Percentiles rank a stretch among this genome's conserved stretches.
These are phyloP conservation scores for Etheostoma perlongum DNA, from an alignment of 2,797 vertebrate species.

Conservation along the genomic window DNA sequence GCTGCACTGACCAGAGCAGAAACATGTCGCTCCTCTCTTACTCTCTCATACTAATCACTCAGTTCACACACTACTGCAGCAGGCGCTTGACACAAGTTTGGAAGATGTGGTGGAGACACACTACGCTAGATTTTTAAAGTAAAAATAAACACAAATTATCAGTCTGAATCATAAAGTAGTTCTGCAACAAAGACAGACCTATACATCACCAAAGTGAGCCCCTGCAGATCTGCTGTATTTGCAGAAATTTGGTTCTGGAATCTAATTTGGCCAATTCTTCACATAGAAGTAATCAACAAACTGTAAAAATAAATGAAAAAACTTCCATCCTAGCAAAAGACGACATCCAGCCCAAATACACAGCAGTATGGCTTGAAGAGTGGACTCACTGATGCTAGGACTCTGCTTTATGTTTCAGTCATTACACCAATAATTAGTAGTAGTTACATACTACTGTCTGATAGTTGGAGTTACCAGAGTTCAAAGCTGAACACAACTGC, in stretches of 20 bases:
- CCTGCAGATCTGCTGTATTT: constrained; percentile 4
- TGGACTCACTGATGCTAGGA: too few species aligned
- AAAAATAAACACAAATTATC: constrained; percentile 41
- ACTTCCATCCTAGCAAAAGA: not conserved
- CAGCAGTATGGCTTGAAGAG: not conserved
- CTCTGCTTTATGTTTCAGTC: not conserved
- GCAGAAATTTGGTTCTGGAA: constrained; percentile 5
- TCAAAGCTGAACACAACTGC: not conserved
- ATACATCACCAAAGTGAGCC: not conserved
- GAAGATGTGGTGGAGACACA: constrained; percentile 11
- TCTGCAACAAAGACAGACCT: constrained; percentile 10
- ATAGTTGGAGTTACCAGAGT: not conserved
- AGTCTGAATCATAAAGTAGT: constrained; percentile 15
- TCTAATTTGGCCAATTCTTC: constrained; percentile 5
- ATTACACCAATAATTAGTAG: not conserved
- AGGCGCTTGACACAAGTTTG: constrained; percentile 46
- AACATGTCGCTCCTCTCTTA: constrained; percentile 57
- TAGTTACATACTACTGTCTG: not conserved
- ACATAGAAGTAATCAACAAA: too few species aligned
- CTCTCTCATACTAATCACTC: constrained; percentile 48
- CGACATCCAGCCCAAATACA: not conserved
- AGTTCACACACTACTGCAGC: constrained; percentile 38
- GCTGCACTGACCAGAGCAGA: constrained; percentile 70
- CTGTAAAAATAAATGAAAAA: not conserved
- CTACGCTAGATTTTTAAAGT: not conserved